Evolutionary conservation across 2,113 vertebrate genomes (phyloP), one percentile per base, ranked within the genome.

Genomic region (Trichechus manatus): DNA sequence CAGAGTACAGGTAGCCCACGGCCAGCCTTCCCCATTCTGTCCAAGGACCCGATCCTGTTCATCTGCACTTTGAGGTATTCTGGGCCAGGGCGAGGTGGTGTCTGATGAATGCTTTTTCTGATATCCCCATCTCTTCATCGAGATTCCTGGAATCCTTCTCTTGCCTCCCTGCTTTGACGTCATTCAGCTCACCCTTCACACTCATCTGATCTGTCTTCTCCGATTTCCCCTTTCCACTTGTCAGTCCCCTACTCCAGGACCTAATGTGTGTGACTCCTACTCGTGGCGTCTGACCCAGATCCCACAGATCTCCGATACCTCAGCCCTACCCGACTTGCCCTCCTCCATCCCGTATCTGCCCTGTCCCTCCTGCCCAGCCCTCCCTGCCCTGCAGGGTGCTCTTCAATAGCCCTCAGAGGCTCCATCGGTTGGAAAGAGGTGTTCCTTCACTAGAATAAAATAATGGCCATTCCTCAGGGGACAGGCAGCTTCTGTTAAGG

Each of bases 391-490:
- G 20, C 22, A 78, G 23, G 14, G 36, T 78, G 14, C 29, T 29
- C 29, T 29, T 70, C 47, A 29, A 44, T n/a, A 47, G 42, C 31
- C 66, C 89, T 93, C 75, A 11, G 36, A 91, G 83, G 53, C 72
- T 19, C 53, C 88, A 72, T 64, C n/a, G 29, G n/a, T 39, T 86
- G 77, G 80, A 96, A 97, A 95, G 42, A 84, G 93, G 75, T 20
- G 39, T 87, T 70, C 78, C 56, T 89, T 91, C 36, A 6, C 74
- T 78, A 83, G 94, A 96, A 94, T 22, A 89, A 63, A 96, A 90
- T 87, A 85, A 93, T 66, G 70, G 44, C 10, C 64, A 11, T 33
- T 68, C 31, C 64, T 68, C 13, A 68, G 64, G 29, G 64, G 31
- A 68, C n/a, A 39, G 20, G 14, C 36, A 74, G 72, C 72, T 74